Evolutionary conservation across 64 coral and sea anemone species (phyloP), one percentile per base, ranked within the genome.

Genomic region (Anthopleura sola): DNA sequence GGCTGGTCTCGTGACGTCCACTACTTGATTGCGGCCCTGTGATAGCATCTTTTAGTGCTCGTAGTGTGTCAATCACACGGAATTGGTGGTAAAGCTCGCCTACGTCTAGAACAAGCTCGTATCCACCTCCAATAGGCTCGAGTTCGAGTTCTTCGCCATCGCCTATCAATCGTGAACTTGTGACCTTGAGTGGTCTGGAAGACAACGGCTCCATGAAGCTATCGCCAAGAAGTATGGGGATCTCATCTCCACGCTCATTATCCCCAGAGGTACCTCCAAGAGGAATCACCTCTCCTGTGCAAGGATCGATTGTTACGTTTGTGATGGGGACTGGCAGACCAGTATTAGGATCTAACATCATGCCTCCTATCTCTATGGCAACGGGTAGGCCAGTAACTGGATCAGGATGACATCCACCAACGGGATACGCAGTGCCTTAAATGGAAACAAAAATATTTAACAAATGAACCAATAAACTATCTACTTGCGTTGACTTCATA

Each of bases 91-190:
- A 98, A 21, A 98, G 81, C 81, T 98, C 96, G 33, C 89, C 93
- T 49, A 91, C 96, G 55, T 98, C 96, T 31, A 98, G 49, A 12
- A 89, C 96, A 29, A 78, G 37, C 21, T 92, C 89, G 74, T 98
- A 98, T 33, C 96, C 92, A 18, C 92, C 96, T 29, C 92, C 96
- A 88, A 98, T 98, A 3, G 96, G 90, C 78, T 98, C 96, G 36
- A 98, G 89, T 15, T 98, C 96, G 50, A 83, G 85, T 36, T 98
- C 92, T 31, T 94, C 90, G 21, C 93, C 96, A 84, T 98, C 96
- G 44, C 93, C 96, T 55, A 98, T 92, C 1, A 98, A 86, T 48
- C 96, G 92, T 51, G 92, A 92, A 78, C 96, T 89, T 37, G 93
- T 92, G 2, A 94, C 93, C 33, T 94, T 98, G 0, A 98, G 84